Evolutionary conservation across 2,888 invertebrate species (phyloP), one percentile per base, ranked within the genome.

Genomic region (Eugnorisma glareosa): DNA sequence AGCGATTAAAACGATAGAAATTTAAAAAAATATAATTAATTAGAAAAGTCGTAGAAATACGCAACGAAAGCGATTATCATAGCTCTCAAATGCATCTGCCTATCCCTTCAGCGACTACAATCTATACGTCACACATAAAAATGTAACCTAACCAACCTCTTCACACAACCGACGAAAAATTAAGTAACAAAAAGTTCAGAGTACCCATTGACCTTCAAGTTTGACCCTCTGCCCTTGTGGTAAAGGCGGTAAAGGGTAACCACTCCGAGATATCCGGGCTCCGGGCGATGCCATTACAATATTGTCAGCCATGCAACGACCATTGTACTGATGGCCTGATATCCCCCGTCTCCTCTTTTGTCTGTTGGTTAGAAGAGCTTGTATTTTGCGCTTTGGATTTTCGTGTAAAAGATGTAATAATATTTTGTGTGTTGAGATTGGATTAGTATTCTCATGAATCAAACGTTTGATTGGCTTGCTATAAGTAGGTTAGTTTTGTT

Each of bases 241-340:
- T 35, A 37, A 7, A 59, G 67, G 77, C 67, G 73, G 75, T 28
- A 48, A 7, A 59, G 85, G 37, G 63, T 74, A 35, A 77, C 77
- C 80, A 81, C 79, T 77, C 71, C 45, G 77, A 81, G 85, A 87
- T 86, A 86, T 86, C 85, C 83, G 83, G 86, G 88, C 90, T 79
- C 82, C 86, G 45, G 85, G 87, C 87, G 68, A 79, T 86, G 82
- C 79, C 85, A 90, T 91, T 90, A 91, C 90, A 89, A 92, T 91
- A 90, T 90, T 89, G 89, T 90, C 89, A 88, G 88, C 82, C 75
- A 79, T 90, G 90, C 91, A 90, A 83, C 81, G 87, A 70, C 80
- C 35, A 82, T 86, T 78, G 84, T 81, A 24, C 78, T 81, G 85
- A 82, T 83, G n/a, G 72, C 57, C 70, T 71, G 85, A 86, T 87